Base-by-base conservation (phyloP, 2,113 vertebrate genomes). In the Phalacrocorax pelagicus region DNA sequence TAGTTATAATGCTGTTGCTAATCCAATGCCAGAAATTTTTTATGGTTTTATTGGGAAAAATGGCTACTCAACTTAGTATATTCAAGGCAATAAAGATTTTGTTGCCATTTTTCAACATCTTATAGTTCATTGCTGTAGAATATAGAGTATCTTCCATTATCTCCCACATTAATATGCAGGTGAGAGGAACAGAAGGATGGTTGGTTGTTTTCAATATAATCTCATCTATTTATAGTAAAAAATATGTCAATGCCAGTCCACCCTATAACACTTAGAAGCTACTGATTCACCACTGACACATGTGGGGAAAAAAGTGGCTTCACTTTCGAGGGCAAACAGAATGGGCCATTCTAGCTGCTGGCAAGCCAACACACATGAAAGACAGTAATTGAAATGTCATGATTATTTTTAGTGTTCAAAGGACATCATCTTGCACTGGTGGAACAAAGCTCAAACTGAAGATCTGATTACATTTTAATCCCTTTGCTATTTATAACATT, bases 321-420 rank as follows among this genome's bases (percentile, higher is more conserved):
- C 49, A 14, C 12, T 89, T 81, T 89, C 34, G 10, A 89, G 21
- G 47, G 40, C 44, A 90, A 75, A 72, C 12, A 69, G 75, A 91
- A 40, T 1, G 19, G 55, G 5, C 13, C 8, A 24, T 74, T 91
- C 42, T 84, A 88, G 46, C 42, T 74, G 74, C n/a, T 69, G 52
- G 47, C 44, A 85, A 69, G 59, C 26, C 51, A 63, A 84, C 14
- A 44, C 22, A 46, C 46, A 47, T 32, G n/a, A 78, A 96, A 92
- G 9, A 83, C 57, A 90, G 87, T 86, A 95, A 97, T 57, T 96
- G 92, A 96, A 97, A 97, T 96, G 74, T 93, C 83, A 83, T 92
- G 1, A 91, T 96, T 93, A 77, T 91, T 85, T 97, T 97, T 94
- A 85, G 85, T 85, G 49, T 98, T 97, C 89, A 97, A 90, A 91